Percentiles rank a stretch among this genome's conserved stretches.
Evolutionary conservation across 1,140 invertebrate species (phyloP).

Genomic region (Drosophila nigrodunni): DNA sequence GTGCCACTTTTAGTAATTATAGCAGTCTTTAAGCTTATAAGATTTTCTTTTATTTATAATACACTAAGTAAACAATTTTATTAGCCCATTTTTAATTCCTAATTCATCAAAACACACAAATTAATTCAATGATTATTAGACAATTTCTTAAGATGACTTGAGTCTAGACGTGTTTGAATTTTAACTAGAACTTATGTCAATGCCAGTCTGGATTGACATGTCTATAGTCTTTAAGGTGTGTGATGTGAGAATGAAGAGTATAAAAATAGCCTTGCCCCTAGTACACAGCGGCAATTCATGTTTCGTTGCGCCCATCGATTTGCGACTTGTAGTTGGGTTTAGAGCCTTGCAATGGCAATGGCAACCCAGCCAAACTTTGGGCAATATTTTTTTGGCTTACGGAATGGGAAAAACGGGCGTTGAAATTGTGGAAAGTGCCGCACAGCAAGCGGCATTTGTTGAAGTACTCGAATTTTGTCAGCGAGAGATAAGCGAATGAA

Average conservation of each 20-base stretch:
- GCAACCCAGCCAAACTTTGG: slow-evolving; percentile 59
- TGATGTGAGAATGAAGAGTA: slow-evolving; percentile 12
- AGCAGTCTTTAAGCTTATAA: too few species aligned
- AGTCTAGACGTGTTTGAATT: slow-evolving; percentile 7
- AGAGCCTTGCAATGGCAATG: slow-evolving; percentile 36
- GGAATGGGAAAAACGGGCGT: slow-evolving; percentile 41
- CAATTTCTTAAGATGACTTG: neutral
- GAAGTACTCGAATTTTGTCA: slow-evolving; percentile 32
- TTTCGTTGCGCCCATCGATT: slow-evolving; percentile 54
- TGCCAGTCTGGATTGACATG: neutral
- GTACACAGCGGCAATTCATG: slow-evolving; percentile 18
- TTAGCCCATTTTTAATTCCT: too few species aligned
- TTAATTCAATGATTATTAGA: neutral
- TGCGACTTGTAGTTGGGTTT: slow-evolving; percentile 54
- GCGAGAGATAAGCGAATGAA: slow-evolving; percentile 69
- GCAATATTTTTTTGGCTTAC: slow-evolving; percentile 46
- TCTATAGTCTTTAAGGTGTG: neutral
- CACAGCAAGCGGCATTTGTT: slow-evolving; percentile 34
- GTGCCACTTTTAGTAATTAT: too few species aligned
- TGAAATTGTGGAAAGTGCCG: slow-evolving; percentile 74
- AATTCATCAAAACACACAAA: neutral
- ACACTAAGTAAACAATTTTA: too few species aligned
- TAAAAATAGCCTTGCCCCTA: slow-evolving; percentile 14
- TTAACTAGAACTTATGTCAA: too few species aligned
- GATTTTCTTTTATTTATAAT: too few species aligned